Base-by-base conservation (phyloP, 1,140 invertebrate genomes). In the Drosophila quadrilineata region DNA sequence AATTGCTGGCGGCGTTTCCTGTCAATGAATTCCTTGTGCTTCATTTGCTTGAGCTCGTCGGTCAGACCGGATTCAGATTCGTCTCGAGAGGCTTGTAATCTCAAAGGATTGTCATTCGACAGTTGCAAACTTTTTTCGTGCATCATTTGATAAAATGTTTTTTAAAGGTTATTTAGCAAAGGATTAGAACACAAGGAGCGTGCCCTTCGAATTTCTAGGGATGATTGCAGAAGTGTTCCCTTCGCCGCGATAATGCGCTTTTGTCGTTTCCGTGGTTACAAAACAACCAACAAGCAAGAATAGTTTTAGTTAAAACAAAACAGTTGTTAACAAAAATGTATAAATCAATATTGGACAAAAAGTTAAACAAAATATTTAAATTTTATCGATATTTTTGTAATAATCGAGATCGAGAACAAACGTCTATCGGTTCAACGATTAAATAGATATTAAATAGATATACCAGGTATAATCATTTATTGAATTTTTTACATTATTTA, bases 1-100 rank as follows among this genome's bases (percentile, higher is more conserved):
- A 85, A 9, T n/a, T 85, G 74, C 40, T 79, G 74, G 6, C 79
- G 79, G 0, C 56, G 54, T 24, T 68, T 75, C 3, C 53, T 24
- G 0, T 85, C 79, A 6, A 85, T 14, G 14, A 65, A 65, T 24
- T 85, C 74, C 0, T 59, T 45, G 1, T 35, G 52, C 12, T 85
- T 85, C 0, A 85, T 1, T 26, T 71, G 17, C 14, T 38, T 46
- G n/a, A 85, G 14, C 19, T 85, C 79, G 0, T 70, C 53, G 2
- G 77, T 53, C 19, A 84, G 70, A 3, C 16, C 16, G 1, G 10
- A n/a, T 26, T 52, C 33, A 0, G 17, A 14, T 4, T 50, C n/a
- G n/a, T n/a, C n/a, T n/a, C n/a, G 31, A 2, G n/a, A 12, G 3
- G 46, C 53, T 14, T 65, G 35, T 4, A 41, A 26, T 0, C 19